phyloP scores from a whole-genome alignment of 2,888 invertebrate genomes.

The Lobophora halterata region DNA sequence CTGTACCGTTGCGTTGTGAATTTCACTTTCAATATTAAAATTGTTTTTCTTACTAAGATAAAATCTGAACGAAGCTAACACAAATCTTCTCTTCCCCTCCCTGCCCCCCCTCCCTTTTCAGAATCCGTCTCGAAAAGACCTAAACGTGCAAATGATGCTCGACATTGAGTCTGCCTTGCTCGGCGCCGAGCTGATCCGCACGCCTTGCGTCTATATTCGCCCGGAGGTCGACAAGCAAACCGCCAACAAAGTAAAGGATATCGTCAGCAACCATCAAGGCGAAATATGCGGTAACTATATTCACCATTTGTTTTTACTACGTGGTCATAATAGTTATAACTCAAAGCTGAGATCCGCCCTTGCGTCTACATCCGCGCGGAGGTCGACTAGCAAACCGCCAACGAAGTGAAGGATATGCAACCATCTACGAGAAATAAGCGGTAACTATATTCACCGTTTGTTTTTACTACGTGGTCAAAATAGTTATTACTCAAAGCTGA shows the following conservation, averaged over 20 bases:
- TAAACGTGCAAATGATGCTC: slow-evolving; percentile 96
- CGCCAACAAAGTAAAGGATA: slow-evolving; percentile 91
- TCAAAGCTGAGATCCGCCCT: too few relatives aligned
- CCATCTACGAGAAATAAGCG: too few relatives aligned
- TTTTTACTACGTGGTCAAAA: not conserved
- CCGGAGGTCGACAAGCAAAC: slow-evolving; percentile 92
- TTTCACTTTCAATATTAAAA: too few relatives aligned
- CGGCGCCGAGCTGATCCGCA: slow-evolving; percentile 88
- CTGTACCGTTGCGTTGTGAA: too few relatives aligned
- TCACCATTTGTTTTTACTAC: not conserved
- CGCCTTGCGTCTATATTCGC: slow-evolving; percentile 90
- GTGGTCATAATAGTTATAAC: too few relatives aligned
- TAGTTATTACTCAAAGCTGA: too few relatives aligned
- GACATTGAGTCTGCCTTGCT: slow-evolving; percentile 92
- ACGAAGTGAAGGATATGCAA: too few relatives aligned
- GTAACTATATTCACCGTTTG: not conserved
- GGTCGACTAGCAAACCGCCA: too few relatives aligned
- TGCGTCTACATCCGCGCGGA: too few relatives aligned
- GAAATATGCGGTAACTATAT: slow-evolving; percentile 79
- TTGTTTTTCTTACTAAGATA: not conserved
- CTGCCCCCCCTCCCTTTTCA: slow-evolving; percentile 72
- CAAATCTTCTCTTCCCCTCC: slow-evolving; percentile 35
- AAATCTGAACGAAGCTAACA: slow-evolving; percentile 31
- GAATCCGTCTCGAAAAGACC: slow-evolving; percentile 94
- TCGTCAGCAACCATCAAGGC: slow-evolving; percentile 93